These are phyloP conservation scores for Leguminivora glycinivorella DNA, from an alignment of 1,140 invertebrate species.

Conservation along the genomic window DNA sequence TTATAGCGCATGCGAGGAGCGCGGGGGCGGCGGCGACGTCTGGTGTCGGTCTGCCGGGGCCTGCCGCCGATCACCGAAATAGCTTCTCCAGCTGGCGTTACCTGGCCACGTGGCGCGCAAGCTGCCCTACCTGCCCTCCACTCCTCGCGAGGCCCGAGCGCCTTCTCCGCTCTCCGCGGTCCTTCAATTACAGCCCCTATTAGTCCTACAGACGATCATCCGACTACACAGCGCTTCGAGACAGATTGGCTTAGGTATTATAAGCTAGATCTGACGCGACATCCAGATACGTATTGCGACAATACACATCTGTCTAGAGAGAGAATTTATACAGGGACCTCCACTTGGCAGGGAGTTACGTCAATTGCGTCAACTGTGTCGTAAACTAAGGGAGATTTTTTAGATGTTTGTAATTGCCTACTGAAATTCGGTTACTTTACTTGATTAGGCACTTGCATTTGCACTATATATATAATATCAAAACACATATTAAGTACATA, in stretches of 20 bases:
- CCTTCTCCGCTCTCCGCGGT: background rate
- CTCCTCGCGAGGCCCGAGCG: slow-evolving; percentile 7
- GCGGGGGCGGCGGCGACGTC: slow-evolving; percentile 75
- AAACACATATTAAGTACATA: no score
- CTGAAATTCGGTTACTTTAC: background rate
- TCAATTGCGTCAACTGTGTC: slow-evolving; percentile 23
- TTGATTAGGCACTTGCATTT: no score
- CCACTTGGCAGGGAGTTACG: slow-evolving; percentile 24
- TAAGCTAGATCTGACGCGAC: slow-evolving; percentile 17
- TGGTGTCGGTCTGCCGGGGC: slow-evolving; percentile 77
- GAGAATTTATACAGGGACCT: slow-evolving; percentile 1
- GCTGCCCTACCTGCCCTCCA: slow-evolving; percentile 44
- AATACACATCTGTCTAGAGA: slow-evolving; percentile 3
- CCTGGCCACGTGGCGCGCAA: slow-evolving; percentile 70
- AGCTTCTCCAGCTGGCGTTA: slow-evolving; percentile 75
- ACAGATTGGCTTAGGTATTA: slow-evolving; percentile 8
- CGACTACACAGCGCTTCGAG: background rate
- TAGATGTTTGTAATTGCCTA: background rate
- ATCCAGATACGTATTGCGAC: background rate
- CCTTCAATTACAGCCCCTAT: background rate
- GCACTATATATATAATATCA: no score
- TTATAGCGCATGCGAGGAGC: slow-evolving; percentile 69
- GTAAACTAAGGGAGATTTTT: slow-evolving; percentile 10
- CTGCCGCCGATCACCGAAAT: slow-evolving; percentile 73
- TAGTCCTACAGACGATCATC: background rate